A percentile compares a stretch with the other conserved stretches of the same genome.
phyloP scores from a whole-genome alignment of 2,113 vertebrate genomes.

The Crotophaga sulcirostris region DNA sequence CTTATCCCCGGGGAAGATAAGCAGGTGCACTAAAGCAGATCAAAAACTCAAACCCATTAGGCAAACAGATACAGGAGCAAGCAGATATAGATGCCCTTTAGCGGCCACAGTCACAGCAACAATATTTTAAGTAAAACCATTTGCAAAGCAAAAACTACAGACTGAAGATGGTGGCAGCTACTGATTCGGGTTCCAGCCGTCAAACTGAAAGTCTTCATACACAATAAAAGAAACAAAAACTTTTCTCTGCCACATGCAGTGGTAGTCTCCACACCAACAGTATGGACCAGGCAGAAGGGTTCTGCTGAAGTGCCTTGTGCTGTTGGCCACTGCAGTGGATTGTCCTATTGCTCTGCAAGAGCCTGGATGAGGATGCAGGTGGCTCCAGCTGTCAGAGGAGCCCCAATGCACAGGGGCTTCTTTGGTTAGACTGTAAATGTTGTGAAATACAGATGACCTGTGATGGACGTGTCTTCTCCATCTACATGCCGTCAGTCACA shows the following conservation, averaged over 20 bases:
- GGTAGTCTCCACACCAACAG: neutral
- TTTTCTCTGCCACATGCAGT: neutral
- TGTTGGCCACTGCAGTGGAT: neutral
- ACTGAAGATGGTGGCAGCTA: neutral
- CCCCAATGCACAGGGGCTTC: neutral
- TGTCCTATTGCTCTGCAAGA: neutral
- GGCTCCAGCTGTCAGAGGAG: neutral
- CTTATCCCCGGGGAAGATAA: neutral
- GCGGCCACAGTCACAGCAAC: neutral
- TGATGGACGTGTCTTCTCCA: neutral
- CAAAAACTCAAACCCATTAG: neutral
- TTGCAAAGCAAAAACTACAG: neutral
- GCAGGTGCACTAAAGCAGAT: neutral
- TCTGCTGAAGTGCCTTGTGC: neutral
- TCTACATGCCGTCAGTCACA: neutral
- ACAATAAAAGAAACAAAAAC: neutral
- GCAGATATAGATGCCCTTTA: neutral
- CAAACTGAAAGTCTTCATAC: neutral
- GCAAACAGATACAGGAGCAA: neutral
- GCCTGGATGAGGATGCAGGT: neutral
- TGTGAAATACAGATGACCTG: neutral
- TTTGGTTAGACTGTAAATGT: neutral
- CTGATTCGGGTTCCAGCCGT: neutral
- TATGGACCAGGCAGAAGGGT: rapidly evolving
- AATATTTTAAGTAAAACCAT: neutral